Percentiles rank a stretch among this genome's conserved stretches.
phyloP scores from a whole-genome alignment of 2,888 invertebrate species.

The Drosophila limbata region DNA sequence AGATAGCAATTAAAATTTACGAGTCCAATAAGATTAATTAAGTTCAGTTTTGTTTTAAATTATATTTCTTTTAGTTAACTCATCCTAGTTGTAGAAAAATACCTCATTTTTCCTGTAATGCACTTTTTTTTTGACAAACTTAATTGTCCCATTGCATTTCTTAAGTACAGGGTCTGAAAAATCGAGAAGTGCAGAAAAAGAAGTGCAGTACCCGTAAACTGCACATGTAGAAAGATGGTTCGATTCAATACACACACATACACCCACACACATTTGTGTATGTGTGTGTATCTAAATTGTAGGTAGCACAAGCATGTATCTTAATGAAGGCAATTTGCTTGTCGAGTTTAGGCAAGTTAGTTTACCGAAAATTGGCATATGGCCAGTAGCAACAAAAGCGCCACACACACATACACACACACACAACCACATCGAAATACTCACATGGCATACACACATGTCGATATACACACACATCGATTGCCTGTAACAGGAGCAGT shows the following conservation, averaged over 20 bases:
- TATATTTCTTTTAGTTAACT: no score
- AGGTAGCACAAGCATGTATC: slow-evolving; percentile 79
- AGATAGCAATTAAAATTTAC: not conserved
- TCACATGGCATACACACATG: not conserved
- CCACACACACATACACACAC: slow-evolving; percentile 34
- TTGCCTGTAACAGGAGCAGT: slow-evolving; percentile 40
- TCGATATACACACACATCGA: slow-evolving; percentile 47
- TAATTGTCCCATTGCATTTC: not conserved
- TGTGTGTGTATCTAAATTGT: slow-evolving; percentile 69
- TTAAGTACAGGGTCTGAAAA: not conserved
- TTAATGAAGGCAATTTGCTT: slow-evolving; percentile 82
- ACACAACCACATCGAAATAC: slow-evolving; percentile 17
- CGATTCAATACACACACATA: slow-evolving; percentile 45
- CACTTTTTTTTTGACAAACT: not conserved
- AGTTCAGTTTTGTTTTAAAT: no score
- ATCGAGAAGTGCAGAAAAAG: slow-evolving; percentile 20
- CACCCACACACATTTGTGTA: slow-evolving; percentile 8
- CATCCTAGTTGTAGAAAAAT: no score
- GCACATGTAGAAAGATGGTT: slow-evolving; percentile 58
- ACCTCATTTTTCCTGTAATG: no score
- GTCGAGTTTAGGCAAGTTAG: slow-evolving; percentile 82
- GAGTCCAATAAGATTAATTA: no score
- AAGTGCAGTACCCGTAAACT: slow-evolving; percentile 54
- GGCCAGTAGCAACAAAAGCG: slow-evolving; percentile 80
- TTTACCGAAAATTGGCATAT: slow-evolving; percentile 83